These are phyloP conservation scores for Wasmannia auropunctata DNA, from an alignment of 1,140 invertebrate species.

Conservation along the genomic window DNA sequence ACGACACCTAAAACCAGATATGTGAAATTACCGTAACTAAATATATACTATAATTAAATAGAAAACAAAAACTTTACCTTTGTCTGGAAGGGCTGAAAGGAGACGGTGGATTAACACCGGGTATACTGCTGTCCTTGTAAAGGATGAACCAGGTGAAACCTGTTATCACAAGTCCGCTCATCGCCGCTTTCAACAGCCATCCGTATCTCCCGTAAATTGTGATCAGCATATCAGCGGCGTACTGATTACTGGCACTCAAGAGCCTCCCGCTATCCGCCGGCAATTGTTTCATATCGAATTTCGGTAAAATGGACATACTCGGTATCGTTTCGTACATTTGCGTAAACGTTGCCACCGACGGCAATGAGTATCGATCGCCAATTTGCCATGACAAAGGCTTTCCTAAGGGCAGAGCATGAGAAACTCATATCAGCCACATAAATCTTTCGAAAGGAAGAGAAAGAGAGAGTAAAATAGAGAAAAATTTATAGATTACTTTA, in stretches of 20 bases:
- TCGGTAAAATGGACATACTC: constrained; percentile 48
- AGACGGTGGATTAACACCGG: constrained; percentile 77
- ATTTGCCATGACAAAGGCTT: constrained; percentile 33
- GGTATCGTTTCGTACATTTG: constrained; percentile 17
- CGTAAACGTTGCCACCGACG: constrained; percentile 7
- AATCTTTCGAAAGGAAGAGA: not conserved
- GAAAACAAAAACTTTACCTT: constrained; percentile 64
- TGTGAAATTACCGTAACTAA: not conserved
- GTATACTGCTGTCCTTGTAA: constrained; percentile 81
- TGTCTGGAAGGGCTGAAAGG: constrained; percentile 74
- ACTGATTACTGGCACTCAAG: constrained; percentile 68
- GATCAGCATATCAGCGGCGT: constrained; percentile 62
- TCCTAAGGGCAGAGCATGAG: constrained; percentile 57
- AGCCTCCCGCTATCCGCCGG: constrained; percentile 55
- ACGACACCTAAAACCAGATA: not conserved
- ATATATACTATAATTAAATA: not conserved
- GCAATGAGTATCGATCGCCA: constrained; percentile 32
- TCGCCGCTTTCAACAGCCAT: constrained; percentile 77
- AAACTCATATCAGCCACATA: constrained; percentile 25
- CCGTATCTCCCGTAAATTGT: constrained; percentile 66
- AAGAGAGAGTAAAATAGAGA: not conserved
- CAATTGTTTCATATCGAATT: constrained; percentile 63
- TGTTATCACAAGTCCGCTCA: constrained; percentile 74
- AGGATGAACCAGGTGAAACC: constrained; percentile 80
- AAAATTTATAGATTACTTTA: not conserved